phyloP scores from a whole-genome alignment of 2,797 vertebrate genomes.

The Lacerta agilis region DNA sequence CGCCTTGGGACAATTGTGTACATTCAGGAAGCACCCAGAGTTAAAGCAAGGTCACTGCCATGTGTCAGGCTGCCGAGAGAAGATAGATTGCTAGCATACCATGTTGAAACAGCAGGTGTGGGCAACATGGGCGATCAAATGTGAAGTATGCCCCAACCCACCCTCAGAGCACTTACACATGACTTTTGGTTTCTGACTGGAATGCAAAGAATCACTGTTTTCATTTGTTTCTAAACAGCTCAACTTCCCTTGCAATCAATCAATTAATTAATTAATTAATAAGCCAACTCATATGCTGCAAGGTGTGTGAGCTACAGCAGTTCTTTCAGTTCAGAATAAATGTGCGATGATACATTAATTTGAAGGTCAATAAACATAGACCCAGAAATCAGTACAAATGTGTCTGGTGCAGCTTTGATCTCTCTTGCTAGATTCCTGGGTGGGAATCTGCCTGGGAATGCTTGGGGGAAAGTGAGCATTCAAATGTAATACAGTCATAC shows the following conservation, averaged over 20 bases:
- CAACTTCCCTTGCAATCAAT: too few species aligned
- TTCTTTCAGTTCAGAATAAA: background rate
- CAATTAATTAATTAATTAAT: too few species aligned
- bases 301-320: background rate
- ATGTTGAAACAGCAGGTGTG: constrained; percentile 1
- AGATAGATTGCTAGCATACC: background rate
- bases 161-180: background rate
- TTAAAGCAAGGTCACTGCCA: constrained; percentile 3
- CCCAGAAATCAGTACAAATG: background rate
- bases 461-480: background rate
- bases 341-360: background rate
- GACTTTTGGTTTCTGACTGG: background rate
- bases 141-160: too few species aligned
- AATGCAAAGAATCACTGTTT: background rate
- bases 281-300: background rate
- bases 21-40: background rate
- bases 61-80: background rate
- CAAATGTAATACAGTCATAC: background rate
- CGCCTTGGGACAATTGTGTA: background rate
- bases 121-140: background rate
- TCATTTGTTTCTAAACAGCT: background rate
- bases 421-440: background rate
- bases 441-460: background rate
- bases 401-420: background rate
- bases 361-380: background rate